A percentile compares a stretch with the other conserved stretches of the same genome.
These are phyloP conservation scores for Nephrotoma appendiculata DNA, from an alignment of 2,888 invertebrate species.

Conservation along the genomic window DNA sequence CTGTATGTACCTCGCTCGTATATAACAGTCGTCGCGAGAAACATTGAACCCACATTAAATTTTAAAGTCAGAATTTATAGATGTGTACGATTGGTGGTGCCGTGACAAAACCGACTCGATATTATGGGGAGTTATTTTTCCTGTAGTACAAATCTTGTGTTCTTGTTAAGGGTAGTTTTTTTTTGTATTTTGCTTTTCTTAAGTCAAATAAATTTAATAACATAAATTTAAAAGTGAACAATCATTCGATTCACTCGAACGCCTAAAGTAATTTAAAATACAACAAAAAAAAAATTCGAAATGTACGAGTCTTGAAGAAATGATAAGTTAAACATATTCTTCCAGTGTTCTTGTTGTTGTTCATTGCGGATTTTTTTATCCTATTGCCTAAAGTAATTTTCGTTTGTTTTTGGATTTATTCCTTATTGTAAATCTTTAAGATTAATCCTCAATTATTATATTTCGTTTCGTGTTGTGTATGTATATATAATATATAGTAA, in stretches of 20 bases:
- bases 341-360: background rate
- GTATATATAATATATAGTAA: background rate
- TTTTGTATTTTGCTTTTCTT: background rate
- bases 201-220: constrained; percentile 4
- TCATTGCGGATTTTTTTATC: background rate
- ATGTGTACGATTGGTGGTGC: background rate
- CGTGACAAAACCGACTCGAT: background rate
- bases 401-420: background rate
- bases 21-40: background rate
- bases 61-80: background rate
- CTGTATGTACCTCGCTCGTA: background rate
- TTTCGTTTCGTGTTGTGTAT: background rate
- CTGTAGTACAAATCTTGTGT: background rate
- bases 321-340: background rate
- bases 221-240: constrained; percentile 4
- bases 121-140: background rate
- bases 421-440: background rate
- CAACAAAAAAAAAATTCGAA: background rate
- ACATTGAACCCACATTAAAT: background rate
- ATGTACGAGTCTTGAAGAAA: background rate
- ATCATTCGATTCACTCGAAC: constrained; percentile 4
- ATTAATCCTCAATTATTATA: background rate
- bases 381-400: background rate
- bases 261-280: constrained; percentile 1
- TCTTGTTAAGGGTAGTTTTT: background rate